A percentile compares a stretch with the other conserved stretches of the same genome.
phyloP scores from a whole-genome alignment of 37 sponge, comb jelly and placozoan genomes.

The Agelas oroides region DNA sequence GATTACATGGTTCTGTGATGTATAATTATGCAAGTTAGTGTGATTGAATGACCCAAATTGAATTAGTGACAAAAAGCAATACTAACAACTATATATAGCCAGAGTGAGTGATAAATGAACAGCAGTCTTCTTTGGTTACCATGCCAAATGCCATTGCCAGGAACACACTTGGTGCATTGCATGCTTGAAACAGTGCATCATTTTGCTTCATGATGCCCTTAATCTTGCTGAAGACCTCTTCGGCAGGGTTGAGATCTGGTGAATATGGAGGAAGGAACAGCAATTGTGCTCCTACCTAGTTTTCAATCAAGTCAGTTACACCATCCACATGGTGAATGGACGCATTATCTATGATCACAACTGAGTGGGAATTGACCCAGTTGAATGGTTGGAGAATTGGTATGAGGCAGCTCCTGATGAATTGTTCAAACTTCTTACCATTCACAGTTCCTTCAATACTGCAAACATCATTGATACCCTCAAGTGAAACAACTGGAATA shows the following conservation, averaged over 20 bases:
- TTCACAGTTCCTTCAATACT: conserved; percentile 5
- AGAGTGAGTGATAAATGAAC: conserved; percentile 21
- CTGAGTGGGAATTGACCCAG: conserved; percentile 9
- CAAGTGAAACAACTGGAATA: conserved; percentile 20
- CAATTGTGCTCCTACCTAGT: conserved; percentile 8
- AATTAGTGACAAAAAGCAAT: no score
- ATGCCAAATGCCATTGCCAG: conserved; percentile 37
- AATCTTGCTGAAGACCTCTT: conserved; percentile 41
- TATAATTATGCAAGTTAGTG: background rate
- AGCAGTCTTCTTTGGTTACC: conserved; percentile 31
- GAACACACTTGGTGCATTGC: conserved; percentile 19
- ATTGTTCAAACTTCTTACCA: conserved; percentile 9
- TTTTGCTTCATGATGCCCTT: conserved; percentile 49
- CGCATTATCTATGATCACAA: conserved; percentile 25
- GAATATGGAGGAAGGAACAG: conserved; percentile 48
- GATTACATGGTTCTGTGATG: background rate
- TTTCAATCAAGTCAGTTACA: conserved; percentile 11
- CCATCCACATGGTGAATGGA: conserved; percentile 38
- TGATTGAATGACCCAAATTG: no score
- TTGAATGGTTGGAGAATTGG: conserved; percentile 17
- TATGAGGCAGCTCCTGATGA: background rate
- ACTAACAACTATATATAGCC: no score
- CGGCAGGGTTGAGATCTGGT: conserved; percentile 30
- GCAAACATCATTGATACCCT: conserved; percentile 32
- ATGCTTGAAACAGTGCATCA: conserved; percentile 36